Conservation (phyloP, 2,888 invertebrate genomes). For the Eristalinus aeneus region DNA sequence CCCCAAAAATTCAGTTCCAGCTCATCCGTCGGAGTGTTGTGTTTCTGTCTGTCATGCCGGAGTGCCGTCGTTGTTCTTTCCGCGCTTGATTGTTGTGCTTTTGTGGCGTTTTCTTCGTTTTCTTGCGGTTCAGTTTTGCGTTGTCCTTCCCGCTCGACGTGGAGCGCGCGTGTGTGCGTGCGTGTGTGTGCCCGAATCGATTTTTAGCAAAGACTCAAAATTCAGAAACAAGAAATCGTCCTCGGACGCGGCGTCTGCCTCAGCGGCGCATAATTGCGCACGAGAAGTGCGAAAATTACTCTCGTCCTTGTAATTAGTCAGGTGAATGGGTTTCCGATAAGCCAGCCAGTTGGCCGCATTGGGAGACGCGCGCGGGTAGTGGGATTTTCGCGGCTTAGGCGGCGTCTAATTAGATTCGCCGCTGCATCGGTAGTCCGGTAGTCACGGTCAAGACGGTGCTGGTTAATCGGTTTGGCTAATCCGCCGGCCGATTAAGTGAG, state of each 20-base stretch:
- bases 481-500: background rate
- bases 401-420: conserved; percentile 55
- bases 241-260: background rate
- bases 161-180: background rate
- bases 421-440: background rate
- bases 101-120: conserved; percentile 8
- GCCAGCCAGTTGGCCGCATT: conserved; percentile 17
- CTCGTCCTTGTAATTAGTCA: conserved; percentile 63
- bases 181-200: conserved; percentile 72
- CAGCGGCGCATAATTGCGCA: conserved; percentile 23
- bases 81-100: conserved; percentile 14
- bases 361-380: background rate
- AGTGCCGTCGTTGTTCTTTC: conserved; percentile 60
- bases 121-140: background rate
- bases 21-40: conserved; percentile 79
- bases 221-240: conserved; percentile 26
- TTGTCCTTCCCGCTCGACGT: background rate
- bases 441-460: conserved; percentile 48
- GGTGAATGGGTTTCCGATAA: conserved; percentile 60
- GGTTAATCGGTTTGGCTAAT: conserved; percentile 43
- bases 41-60: conserved; percentile 66
- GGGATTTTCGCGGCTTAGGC: conserved; percentile 50
- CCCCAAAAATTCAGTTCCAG: conserved; percentile 77
- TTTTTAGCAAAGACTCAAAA: conserved; percentile 72
- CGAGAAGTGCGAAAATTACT: conserved; percentile 45